Evolutionary conservation across 2,113 vertebrate species (phyloP).

Genomic region (Antechinus flavipes): DNA sequence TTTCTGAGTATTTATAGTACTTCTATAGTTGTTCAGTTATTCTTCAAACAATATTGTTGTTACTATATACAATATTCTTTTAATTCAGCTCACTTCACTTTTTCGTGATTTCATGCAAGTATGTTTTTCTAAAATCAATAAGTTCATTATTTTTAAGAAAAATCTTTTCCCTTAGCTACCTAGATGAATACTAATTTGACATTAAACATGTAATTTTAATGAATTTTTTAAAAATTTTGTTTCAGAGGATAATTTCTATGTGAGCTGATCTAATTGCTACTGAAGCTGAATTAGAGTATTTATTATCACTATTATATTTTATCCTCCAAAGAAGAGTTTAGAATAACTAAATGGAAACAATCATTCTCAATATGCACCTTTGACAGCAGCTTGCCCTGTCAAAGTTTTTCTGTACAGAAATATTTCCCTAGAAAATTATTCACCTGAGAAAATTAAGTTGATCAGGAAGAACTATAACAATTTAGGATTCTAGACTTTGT

Average conservation of each 20-base stretch:
- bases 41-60: too few relatives aligned
- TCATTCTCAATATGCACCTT: background rate
- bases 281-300: background rate
- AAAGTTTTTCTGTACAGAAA: background rate
- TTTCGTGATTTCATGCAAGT: too few relatives aligned
- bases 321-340: background rate
- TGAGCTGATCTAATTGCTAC: background rate
- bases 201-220: background rate
- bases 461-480: background rate
- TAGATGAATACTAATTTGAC: background rate
- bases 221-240: background rate
- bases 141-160: background rate
- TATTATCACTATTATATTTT: background rate
- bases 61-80: too few relatives aligned
- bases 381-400: background rate
- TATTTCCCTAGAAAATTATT: background rate
- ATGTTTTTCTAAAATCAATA: too few relatives aligned
- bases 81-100: too few relatives aligned
- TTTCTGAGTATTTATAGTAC: too few relatives aligned
- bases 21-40: too few relatives aligned
- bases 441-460: background rate
- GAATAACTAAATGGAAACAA: background rate
- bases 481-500: background rate
- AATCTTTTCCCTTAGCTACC: background rate
- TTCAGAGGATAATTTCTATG: background rate